These are phyloP conservation scores for Rhagonycha lutea DNA, from an alignment of 2,888 invertebrate genomes.

Conservation along the genomic window DNA sequence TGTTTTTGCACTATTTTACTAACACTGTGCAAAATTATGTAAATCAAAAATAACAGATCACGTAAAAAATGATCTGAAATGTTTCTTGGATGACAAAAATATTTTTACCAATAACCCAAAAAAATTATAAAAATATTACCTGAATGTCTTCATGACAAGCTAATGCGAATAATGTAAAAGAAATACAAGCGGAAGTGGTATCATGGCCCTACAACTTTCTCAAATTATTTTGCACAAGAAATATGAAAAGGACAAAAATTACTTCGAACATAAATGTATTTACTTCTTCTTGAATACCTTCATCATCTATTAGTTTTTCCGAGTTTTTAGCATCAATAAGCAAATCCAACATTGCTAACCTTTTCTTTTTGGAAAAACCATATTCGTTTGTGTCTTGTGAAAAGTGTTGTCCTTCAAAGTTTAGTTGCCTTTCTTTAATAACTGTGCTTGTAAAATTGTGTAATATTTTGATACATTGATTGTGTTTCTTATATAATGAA, in stretches of 20 bases:
- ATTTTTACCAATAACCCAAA: no score
- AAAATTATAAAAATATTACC: constrained; percentile 33
- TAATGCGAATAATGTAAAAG: constrained; percentile 37
- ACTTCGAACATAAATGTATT: constrained; percentile 68
- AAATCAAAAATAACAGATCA: no score
- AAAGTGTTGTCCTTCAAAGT: constrained; percentile 5
- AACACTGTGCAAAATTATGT: no score
- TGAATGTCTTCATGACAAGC: constrained; percentile 55
- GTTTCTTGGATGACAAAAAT: no score
- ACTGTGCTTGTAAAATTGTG: constrained; percentile 40
- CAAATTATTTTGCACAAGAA: background rate
- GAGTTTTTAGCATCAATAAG: constrained; percentile 58
- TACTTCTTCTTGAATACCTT: constrained; percentile 64
- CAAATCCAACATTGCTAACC: constrained; percentile 62
- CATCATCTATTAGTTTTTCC: constrained; percentile 55
- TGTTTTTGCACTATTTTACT: no score
- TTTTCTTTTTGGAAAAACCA: constrained; percentile 48
- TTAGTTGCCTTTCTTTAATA: constrained; percentile 32
- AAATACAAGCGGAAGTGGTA: constrained; percentile 58
- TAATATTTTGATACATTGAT: constrained; percentile 26
- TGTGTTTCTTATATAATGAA: constrained; percentile 9
- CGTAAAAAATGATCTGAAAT: no score
- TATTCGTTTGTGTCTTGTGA: constrained; percentile 19
- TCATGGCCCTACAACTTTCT: constrained; percentile 62
- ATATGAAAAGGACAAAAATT: constrained; percentile 13